Percentiles rank a stretch among this genome's conserved stretches.
phyloP scores from a whole-genome alignment of 2,797 vertebrate genomes.

The Alcedo atthis region DNA sequence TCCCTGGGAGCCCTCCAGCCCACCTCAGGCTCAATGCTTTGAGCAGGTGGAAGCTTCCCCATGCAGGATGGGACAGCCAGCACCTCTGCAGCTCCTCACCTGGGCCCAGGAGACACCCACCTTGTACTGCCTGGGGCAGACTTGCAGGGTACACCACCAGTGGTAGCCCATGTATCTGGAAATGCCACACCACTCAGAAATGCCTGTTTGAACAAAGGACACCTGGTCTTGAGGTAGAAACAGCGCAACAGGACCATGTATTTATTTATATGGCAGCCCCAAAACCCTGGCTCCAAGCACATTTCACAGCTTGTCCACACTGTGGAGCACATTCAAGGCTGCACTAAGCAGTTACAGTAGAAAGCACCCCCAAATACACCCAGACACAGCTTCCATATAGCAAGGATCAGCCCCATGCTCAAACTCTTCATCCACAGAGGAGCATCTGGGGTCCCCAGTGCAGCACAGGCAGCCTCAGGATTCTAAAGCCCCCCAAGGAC shows the following conservation, averaged over 20 bases:
- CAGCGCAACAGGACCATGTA: fast-evolving
- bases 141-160: not conserved
- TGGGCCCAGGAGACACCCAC: too few relatives aligned
- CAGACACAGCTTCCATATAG: not conserved
- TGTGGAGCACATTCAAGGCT: fast-evolving
- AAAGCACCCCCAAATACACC: fast-evolving
- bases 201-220: not conserved
- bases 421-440: not conserved
- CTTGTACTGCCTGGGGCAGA: not conserved
- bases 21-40: not conserved
- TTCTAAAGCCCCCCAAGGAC: not conserved
- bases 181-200: not conserved
- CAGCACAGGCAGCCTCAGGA: too few relatives aligned
- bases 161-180: fast-evolving
- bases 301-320: not conserved
- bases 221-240: not conserved
- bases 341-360: not conserved
- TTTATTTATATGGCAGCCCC: not conserved
- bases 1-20: not conserved
- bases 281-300: not conserved
- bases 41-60: not conserved
- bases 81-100: not conserved
- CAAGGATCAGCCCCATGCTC: not conserved
- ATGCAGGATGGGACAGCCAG: not conserved
- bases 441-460: not conserved